Conservation (phyloP, 2,888 invertebrate species). For the Tachina lurida region DNA sequence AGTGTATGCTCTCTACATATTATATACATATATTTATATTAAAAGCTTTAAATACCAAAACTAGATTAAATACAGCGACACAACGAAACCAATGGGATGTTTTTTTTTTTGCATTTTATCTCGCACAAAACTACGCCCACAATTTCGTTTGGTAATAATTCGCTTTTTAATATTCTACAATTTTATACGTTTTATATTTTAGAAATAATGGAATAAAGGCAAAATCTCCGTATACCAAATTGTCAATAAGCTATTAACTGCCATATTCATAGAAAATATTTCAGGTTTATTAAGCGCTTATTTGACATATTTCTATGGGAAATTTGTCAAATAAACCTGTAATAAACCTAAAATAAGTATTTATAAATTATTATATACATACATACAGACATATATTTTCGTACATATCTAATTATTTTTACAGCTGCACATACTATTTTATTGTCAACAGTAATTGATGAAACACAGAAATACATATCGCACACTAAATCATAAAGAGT, state of each 20-base stretch:
- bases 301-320: no score
- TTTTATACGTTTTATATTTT: conserved; percentile 11
- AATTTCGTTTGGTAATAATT: conserved; percentile 14
- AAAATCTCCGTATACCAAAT: conserved; percentile 22
- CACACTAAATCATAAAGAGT: no score
- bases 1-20: conserved; percentile 16
- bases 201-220: conserved; percentile 11
- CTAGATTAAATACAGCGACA: conserved; percentile 10
- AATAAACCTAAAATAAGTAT: no score
- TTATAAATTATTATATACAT: conserved; percentile 13
- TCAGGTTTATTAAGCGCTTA: no score
- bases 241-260: conserved; percentile 21
- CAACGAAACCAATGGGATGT: conserved; percentile 17
- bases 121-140: conserved; percentile 63
- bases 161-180: not conserved
- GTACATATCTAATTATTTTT: not conserved
- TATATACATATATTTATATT: not conserved
- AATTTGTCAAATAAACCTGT: no score
- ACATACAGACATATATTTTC: not conserved
- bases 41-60: conserved; percentile 8
- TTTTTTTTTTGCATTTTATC: conserved; percentile 32
- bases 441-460: not conserved
- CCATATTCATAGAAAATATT: no score
- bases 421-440: not conserved
- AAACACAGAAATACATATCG: not conserved